These are phyloP conservation scores for Iphiclides podalirius DNA, from an alignment of 2,888 invertebrate genomes.

Conservation along the genomic window DNA sequence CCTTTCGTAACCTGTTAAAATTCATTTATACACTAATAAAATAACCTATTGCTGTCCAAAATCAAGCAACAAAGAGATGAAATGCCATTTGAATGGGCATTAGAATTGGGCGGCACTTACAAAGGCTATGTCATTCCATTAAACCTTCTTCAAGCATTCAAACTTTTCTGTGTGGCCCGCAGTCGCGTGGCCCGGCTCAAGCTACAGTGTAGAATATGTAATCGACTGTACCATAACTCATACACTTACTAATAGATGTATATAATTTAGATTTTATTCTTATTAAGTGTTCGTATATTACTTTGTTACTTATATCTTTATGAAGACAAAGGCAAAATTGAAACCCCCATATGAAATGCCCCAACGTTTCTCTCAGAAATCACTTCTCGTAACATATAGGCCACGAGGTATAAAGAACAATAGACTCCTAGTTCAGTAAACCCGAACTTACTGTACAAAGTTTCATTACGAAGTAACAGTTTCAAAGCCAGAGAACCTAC, in stretches of 20 bases:
- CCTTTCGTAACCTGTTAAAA: conserved; percentile 61
- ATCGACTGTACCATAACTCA: conserved; percentile 68
- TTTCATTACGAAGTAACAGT: conserved; percentile 12
- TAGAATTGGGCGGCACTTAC: conserved; percentile 78
- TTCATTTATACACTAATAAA: conserved; percentile 73
- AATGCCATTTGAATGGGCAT: conserved; percentile 80
- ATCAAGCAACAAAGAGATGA: conserved; percentile 78
- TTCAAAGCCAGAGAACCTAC: background rate
- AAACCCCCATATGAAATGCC: too few relatives aligned
- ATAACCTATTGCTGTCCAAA: conserved; percentile 76
- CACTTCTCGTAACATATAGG: conserved; percentile 8
- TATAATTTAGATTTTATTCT: too few relatives aligned
- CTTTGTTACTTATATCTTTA: too few relatives aligned
- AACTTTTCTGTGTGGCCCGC: conserved; percentile 70
- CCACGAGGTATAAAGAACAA: conserved; percentile 20
- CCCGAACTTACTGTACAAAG: conserved; percentile 13
- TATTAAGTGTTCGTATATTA: too few relatives aligned
- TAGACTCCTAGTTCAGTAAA: conserved; percentile 10
- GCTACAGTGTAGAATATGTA: conserved; percentile 58
- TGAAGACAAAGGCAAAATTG: too few relatives aligned
- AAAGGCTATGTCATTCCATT: conserved; percentile 79
- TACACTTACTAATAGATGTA: conserved; percentile 14
- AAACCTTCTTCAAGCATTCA: conserved; percentile 75
- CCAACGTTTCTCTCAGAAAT: conserved; percentile 1
- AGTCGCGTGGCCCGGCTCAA: conserved; percentile 62